phyloP scores from a whole-genome alignment of 2,888 invertebrate genomes.

The Capitulum mitella region DNA sequence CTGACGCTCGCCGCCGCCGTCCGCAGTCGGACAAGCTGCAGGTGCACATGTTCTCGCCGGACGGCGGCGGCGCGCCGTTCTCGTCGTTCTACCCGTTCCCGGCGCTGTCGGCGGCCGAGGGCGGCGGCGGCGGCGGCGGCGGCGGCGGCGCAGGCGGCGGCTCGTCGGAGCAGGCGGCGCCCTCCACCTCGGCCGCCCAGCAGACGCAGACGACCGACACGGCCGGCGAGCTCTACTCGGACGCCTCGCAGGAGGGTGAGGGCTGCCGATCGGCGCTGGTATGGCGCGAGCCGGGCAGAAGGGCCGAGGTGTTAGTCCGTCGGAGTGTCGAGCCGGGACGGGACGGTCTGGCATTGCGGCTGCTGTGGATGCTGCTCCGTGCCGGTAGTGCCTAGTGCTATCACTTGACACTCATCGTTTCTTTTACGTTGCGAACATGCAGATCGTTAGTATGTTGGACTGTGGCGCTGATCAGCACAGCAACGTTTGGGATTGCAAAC shows the following conservation, averaged over 20 bases:
- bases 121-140: background rate
- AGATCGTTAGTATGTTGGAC: too few relatives aligned
- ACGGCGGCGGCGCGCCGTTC: conserved; percentile 34
- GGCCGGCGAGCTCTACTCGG: background rate
- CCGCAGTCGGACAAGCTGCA: conserved; percentile 19
- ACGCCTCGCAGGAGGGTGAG: conserved; percentile 23
- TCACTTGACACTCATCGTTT: too few relatives aligned
- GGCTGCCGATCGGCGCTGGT: background rate
- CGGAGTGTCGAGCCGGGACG: too few relatives aligned
- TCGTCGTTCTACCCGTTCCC: conserved; percentile 35
- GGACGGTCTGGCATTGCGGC: background rate
- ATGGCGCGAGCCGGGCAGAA: too few relatives aligned
- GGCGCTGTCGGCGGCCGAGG: conserved; percentile 5
- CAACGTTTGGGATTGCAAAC: too few relatives aligned
- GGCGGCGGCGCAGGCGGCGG: background rate
- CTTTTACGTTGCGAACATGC: too few relatives aligned
- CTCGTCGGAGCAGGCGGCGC: background rate
- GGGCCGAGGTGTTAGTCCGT: too few relatives aligned
- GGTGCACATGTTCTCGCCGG: conserved; percentile 5
- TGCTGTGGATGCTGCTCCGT: background rate
- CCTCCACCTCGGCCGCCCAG: background rate
- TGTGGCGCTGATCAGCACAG: too few relatives aligned
- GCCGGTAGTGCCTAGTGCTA: too few relatives aligned
- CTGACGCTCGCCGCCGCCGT: background rate
- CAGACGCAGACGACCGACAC: background rate